Evolutionary conservation across 53 echinoderm and acorn worm species (phyloP).

Genomic region (Crossaster papposus): DNA sequence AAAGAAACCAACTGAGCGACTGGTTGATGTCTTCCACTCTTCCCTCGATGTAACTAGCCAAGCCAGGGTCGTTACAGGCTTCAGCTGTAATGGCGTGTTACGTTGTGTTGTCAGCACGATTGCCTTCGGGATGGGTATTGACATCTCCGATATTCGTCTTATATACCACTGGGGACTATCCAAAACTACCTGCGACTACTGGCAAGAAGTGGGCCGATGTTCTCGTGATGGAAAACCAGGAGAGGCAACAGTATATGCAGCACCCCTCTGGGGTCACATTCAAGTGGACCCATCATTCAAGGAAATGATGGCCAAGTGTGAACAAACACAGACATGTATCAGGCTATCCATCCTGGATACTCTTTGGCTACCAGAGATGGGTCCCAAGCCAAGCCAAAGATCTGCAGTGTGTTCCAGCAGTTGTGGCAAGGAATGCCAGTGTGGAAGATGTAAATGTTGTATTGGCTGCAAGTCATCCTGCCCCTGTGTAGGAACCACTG

Average conservation of each 20-base stretch:
- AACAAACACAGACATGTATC: neutral
- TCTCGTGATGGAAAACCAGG: constrained; percentile 17
- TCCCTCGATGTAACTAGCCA: neutral
- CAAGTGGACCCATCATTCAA: neutral
- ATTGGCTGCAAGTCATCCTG: neutral
- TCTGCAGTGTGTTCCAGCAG: neutral
- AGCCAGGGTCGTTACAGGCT: neutral
- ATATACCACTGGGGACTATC: constrained; percentile 28
- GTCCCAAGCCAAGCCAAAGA: neutral
- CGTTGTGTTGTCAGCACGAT: constrained; percentile 6
- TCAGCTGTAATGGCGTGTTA: neutral
- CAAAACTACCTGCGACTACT: neutral
- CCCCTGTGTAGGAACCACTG: neutral
- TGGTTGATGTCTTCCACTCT: constrained; percentile 34
- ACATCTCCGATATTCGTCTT: neutral
- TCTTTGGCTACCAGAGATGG: constrained; percentile 5
- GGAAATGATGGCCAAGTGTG: neutral
- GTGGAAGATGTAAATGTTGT: neutral
- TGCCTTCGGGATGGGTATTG: constrained; percentile 33
- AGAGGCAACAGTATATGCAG: neutral
- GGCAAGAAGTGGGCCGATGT: constrained; percentile 45
- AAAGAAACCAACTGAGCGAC: neutral
- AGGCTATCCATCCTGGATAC: neutral
- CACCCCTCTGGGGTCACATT: neutral
- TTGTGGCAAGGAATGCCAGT: neutral